These are phyloP conservation scores for Neolamprologus ventralis DNA, from an alignment of 2,113 vertebrate genomes.

Conservation along the genomic window DNA sequence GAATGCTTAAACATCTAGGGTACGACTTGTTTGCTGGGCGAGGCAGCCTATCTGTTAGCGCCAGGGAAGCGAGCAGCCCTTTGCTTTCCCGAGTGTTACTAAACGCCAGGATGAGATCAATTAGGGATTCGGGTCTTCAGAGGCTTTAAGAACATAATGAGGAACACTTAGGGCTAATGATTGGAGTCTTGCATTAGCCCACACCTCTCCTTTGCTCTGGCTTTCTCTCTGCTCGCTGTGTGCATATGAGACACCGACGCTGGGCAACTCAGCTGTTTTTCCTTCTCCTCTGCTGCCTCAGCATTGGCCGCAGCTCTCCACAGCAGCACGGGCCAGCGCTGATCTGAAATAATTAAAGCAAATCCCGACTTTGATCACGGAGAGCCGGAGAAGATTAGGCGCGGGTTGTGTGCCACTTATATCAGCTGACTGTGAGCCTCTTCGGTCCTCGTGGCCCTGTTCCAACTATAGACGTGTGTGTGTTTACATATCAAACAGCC, in stretches of 20 bases:
- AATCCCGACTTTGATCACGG: conserved; percentile 58
- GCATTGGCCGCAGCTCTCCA: conserved; percentile 33
- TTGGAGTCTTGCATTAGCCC: conserved; percentile 48
- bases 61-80: conserved; percentile 6
- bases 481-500: background rate
- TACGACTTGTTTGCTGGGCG: background rate
- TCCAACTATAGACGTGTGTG: background rate
- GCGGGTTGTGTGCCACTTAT: background rate
- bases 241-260: conserved; percentile 36
- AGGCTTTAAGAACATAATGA: conserved; percentile 70
- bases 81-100: conserved; percentile 47
- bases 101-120: conserved; percentile 59
- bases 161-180: conserved; percentile 70
- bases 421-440: background rate
- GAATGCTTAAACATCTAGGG: background rate
- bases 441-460: background rate
- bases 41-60: conserved; percentile 1
- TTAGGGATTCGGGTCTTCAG: conserved; percentile 63
- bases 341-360: conserved; percentile 67
- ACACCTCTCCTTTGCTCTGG: conserved; percentile 1
- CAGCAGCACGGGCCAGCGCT: conserved; percentile 43
- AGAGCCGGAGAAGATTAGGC: background rate
- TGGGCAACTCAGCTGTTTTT: conserved; percentile 46
- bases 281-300: conserved; percentile 57
- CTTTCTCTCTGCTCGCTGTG: background rate